These are phyloP conservation scores for Conchocele bisecta DNA, from an alignment of 2,888 invertebrate species.

Conservation along the genomic window DNA sequence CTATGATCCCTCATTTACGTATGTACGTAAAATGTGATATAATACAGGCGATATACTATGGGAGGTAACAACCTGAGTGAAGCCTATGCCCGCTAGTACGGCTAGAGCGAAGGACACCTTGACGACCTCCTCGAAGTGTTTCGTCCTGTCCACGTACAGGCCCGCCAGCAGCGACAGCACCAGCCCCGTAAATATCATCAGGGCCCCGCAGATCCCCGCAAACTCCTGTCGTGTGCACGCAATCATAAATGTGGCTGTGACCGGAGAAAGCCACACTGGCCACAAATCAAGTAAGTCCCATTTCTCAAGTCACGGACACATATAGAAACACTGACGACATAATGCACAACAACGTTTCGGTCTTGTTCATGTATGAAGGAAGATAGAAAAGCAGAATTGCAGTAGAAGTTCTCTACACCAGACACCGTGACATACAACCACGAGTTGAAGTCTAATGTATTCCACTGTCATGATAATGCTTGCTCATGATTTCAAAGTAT, in stretches of 20 bases:
- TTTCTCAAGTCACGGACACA: too few relatives aligned
- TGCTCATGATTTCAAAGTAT: too few relatives aligned
- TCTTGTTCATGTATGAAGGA: neutral
- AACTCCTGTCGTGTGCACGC: slow-evolving; percentile 82
- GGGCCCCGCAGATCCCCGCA: slow-evolving; percentile 83
- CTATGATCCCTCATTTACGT: too few relatives aligned
- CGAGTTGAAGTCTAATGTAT: too few relatives aligned
- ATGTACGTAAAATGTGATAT: too few relatives aligned
- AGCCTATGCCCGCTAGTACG: slow-evolving; percentile 68
- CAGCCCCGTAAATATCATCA: slow-evolving; percentile 83
- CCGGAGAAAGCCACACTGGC: too few relatives aligned
- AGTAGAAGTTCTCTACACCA: neutral
- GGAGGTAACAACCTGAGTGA: slow-evolving; percentile 74
- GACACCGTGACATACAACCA: too few relatives aligned
- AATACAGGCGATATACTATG: too few relatives aligned
- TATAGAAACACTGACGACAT: neutral
- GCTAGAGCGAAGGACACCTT: slow-evolving; percentile 80
- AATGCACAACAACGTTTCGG: neutral
- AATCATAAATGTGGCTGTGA: too few relatives aligned
- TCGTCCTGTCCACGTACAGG: slow-evolving; percentile 83
- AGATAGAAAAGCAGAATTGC: neutral
- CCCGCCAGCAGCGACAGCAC: slow-evolving; percentile 83
- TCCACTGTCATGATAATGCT: too few relatives aligned
- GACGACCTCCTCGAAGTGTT: slow-evolving; percentile 83
- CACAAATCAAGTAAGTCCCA: too few relatives aligned